phyloP scores from a whole-genome alignment of 2,888 invertebrate genomes.

The Disparrhopalites patrizii region DNA sequence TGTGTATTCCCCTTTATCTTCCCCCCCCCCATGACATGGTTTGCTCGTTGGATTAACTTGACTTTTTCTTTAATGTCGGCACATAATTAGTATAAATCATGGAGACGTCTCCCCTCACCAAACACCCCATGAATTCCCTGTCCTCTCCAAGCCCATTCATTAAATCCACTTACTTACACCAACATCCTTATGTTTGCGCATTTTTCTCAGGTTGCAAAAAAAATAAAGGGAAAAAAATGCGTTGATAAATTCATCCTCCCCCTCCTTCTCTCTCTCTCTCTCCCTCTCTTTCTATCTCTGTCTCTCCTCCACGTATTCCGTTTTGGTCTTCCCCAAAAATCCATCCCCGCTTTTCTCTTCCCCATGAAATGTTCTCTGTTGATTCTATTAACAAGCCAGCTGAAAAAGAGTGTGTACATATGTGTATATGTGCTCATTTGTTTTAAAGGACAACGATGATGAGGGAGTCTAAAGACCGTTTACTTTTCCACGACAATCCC shows the following conservation, averaged over 20 bases:
- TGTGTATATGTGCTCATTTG: no score
- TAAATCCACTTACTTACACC: not conserved
- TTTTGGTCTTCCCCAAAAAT: no score
- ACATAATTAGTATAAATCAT: slow-evolving; percentile 34
- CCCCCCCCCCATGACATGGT: not conserved
- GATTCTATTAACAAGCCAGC: no score
- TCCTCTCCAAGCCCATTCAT: slow-evolving; percentile 23
- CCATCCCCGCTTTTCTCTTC: no score
- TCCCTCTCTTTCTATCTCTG: no score
- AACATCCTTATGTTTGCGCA: no score
- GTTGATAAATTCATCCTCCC: no score
- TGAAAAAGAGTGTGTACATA: no score
- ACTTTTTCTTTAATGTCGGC: slow-evolving; percentile 31
- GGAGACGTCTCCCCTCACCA: slow-evolving; percentile 25
- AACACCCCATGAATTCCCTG: slow-evolving; percentile 28
- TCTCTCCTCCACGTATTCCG: no score
- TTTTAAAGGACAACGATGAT: not conserved
- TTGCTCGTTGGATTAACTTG: slow-evolving; percentile 26
- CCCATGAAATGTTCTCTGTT: no score
- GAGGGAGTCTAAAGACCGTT: slow-evolving; percentile 7
- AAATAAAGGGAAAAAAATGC: no score
- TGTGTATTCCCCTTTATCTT: slow-evolving; percentile 24
- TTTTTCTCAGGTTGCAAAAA: no score
- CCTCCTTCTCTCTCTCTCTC: not conserved
- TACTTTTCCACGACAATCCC: not conserved